These are phyloP conservation scores for Amiota communis DNA, from an alignment of 2,888 invertebrate species.

Conservation along the genomic window DNA sequence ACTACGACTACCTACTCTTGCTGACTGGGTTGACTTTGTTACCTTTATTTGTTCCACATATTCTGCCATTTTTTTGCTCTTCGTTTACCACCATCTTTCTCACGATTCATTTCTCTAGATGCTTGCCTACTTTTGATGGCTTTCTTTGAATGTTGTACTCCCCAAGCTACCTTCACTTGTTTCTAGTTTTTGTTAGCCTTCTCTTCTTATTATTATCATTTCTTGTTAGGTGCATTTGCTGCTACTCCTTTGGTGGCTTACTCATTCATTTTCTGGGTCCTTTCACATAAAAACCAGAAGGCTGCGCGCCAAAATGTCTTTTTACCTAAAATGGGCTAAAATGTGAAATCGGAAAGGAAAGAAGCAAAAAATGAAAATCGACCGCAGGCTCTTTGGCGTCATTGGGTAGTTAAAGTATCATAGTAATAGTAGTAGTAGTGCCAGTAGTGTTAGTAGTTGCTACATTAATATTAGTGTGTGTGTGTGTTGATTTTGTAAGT, in stretches of 20 bases:
- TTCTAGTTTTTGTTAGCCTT: conserved; percentile 2
- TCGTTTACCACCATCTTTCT: not conserved
- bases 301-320: conserved; percentile 21
- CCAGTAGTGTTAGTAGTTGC: no score
- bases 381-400: conserved; percentile 17
- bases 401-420: not conserved
- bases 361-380: not conserved
- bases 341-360: not conserved
- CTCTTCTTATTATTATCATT: not conserved
- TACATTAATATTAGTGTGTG: not conserved
- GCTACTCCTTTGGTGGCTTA: not conserved
- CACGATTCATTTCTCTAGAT: not conserved
- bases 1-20: no score
- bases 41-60: no score
- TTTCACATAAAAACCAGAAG: conserved; percentile 5
- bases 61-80: not conserved
- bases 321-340: conserved; percentile 5
- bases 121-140: not conserved
- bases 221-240: no score
- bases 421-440: no score
- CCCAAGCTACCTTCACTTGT: not conserved
- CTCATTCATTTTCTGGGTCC: not conserved
- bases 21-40: no score
- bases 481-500: conserved; percentile 4
- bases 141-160: not conserved